phyloP scores from a whole-genome alignment of 2,113 vertebrate genomes.

The Chlorodrepanis virens region DNA sequence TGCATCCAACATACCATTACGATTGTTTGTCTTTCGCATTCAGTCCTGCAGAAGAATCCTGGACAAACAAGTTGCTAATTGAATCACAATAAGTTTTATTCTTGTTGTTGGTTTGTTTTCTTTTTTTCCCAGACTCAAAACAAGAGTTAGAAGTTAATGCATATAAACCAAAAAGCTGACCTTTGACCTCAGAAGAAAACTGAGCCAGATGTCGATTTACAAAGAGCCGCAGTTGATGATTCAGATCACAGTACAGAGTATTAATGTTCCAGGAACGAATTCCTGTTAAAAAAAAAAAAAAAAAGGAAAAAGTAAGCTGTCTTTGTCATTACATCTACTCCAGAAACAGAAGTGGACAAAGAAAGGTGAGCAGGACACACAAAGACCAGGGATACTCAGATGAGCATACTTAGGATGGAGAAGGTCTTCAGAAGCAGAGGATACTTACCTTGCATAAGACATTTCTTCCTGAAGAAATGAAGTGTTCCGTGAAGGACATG shows the following conservation, averaged over 20 bases:
- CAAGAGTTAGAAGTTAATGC: not conserved
- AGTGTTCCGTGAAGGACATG: not conserved
- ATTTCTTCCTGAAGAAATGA: not conserved
- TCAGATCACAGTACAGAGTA: constrained; percentile 81
- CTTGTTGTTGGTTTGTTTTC: not conserved
- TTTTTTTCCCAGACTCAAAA: not conserved
- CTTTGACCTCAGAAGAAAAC: constrained; percentile 93
- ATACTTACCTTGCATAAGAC: not conserved
- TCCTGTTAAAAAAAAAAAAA: constrained; percentile 63
- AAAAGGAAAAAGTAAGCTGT: not conserved
- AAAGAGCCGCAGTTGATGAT: constrained; percentile 89
- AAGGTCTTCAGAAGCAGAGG: not conserved
- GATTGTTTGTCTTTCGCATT: not conserved
- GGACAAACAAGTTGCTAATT: not conserved
- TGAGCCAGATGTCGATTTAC: constrained; percentile 89
- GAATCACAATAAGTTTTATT: not conserved
- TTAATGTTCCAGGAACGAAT: constrained; percentile 88
- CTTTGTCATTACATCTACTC: not conserved
- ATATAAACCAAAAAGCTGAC: constrained; percentile 72
- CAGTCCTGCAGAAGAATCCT: not conserved
- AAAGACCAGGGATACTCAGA: not conserved
- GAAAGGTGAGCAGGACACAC: not conserved
- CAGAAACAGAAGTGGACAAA: not conserved
- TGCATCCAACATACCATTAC: not conserved
- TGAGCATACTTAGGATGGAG: not conserved